Evolutionary conservation across 2,797 vertebrate species (phyloP).

Genomic region (Chiroxiphia lanceolata): DNA sequence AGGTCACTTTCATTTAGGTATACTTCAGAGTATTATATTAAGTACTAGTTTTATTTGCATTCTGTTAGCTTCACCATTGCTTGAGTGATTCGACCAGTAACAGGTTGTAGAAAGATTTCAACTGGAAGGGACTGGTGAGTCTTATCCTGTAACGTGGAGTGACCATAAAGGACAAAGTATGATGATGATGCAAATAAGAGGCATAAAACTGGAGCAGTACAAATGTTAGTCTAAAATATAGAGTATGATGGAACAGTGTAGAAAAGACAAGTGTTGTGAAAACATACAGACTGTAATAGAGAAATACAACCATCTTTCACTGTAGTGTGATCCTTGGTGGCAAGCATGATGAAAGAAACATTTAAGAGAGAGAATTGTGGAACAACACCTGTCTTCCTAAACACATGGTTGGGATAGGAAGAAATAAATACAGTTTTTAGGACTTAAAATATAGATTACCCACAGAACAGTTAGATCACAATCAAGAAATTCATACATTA

Average conservation of each 20-base stretch:
- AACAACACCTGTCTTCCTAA: not conserved
- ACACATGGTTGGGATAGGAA: not conserved
- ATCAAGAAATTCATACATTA: not conserved
- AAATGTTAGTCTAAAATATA: not conserved
- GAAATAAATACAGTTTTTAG: not conserved
- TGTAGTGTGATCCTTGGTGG: not conserved
- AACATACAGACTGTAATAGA: not conserved
- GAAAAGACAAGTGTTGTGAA: not conserved
- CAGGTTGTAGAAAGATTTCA: not conserved
- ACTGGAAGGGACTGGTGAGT: not conserved
- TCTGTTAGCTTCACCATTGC: not conserved
- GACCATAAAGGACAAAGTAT: not conserved
- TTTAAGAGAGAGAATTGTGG: not conserved
- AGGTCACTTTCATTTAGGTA: not conserved
- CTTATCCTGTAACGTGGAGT: not conserved
- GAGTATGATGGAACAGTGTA: not conserved
- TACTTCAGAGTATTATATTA: not conserved
- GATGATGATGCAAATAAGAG: not conserved
- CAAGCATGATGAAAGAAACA: not conserved
- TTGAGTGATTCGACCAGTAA: not conserved
- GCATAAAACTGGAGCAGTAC: not conserved
- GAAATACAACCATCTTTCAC: not conserved
- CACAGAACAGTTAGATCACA: not conserved
- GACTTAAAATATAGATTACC: not conserved
- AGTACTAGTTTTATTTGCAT: not conserved